Conservation (phyloP, 2,888 invertebrate species). For the Coleophora deauratella region DNA sequence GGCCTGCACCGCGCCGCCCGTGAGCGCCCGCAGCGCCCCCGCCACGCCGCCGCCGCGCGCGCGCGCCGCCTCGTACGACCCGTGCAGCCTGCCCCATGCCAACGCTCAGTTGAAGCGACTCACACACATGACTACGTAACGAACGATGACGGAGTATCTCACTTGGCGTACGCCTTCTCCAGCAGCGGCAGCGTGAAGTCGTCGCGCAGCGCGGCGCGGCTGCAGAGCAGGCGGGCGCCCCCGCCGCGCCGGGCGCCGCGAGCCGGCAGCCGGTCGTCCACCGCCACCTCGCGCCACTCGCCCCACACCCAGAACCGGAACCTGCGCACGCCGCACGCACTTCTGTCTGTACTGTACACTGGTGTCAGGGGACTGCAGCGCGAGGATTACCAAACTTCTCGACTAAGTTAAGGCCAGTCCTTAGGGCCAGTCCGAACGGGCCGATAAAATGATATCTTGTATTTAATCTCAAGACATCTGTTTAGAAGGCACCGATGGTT, state of each 20-base stretch:
- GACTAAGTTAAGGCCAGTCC: background rate
- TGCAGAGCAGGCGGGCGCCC: slow-evolving; percentile 63
- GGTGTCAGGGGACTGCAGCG: background rate
- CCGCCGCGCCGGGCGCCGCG: slow-evolving; percentile 80
- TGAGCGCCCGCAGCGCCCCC: background rate
- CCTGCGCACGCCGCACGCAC: slow-evolving; percentile 38
- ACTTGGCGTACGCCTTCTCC: slow-evolving; percentile 90
- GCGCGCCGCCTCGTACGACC: background rate
- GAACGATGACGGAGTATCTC: no score
- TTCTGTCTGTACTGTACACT: background rate
- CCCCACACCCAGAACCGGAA: slow-evolving; percentile 88
- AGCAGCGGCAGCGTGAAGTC: slow-evolving; percentile 87
- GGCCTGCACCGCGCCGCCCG: background rate
- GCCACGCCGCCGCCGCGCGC: background rate
- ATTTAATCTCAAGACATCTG: background rate
- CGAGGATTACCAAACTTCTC: background rate
- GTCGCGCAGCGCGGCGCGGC: slow-evolving; percentile 15
- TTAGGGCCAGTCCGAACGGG: background rate
- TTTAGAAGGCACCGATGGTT: background rate
- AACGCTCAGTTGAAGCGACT: no score
- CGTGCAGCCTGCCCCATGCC: background rate
- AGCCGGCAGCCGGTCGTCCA: slow-evolving; percentile 85
- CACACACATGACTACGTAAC: no score
- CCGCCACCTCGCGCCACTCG: slow-evolving; percentile 81
- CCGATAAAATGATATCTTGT: background rate